These are phyloP conservation scores for Drosophila kambysellisi DNA, from an alignment of 2,888 invertebrate species.

Conservation along the genomic window DNA sequence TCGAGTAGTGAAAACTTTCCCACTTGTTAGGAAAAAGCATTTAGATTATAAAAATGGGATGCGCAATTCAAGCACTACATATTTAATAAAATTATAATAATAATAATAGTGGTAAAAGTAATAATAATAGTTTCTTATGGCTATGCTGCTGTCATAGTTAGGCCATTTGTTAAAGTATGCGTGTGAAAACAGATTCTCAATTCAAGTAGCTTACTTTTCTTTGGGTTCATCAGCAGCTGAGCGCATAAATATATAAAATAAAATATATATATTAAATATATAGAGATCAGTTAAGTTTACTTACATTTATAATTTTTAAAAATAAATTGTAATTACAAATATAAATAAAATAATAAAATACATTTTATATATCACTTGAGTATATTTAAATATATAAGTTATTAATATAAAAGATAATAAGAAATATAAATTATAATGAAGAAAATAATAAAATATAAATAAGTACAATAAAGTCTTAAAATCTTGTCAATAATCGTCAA, in stretches of 20 bases:
- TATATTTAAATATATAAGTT: neutral
- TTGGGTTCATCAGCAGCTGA: constrained; percentile 97
- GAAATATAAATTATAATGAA: neutral
- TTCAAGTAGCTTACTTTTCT: constrained; percentile 91
- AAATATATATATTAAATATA: constrained; percentile 5
- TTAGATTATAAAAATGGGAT: constrained; percentile 17
- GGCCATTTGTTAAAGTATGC: neutral
- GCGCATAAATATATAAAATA: constrained; percentile 40
- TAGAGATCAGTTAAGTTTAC: neutral
- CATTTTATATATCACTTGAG: neutral
- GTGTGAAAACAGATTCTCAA: neutral
- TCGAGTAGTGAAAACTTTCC: constrained; percentile 59
- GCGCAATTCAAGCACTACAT: neutral
- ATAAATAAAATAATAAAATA: neutral
- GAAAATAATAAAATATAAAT: no score
- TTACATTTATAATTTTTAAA: neutral
- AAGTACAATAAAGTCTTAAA: no score
- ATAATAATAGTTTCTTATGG: neutral
- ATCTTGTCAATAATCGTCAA: no score
- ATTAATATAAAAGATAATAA: neutral
- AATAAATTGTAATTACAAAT: neutral
- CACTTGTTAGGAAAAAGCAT: constrained; percentile 45
- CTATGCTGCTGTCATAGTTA: no score
- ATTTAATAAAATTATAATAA: neutral
- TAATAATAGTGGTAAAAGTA: neutral